These are phyloP conservation scores for Circaetus gallicus DNA, from an alignment of 2,113 vertebrate genomes.

Conservation along the genomic window DNA sequence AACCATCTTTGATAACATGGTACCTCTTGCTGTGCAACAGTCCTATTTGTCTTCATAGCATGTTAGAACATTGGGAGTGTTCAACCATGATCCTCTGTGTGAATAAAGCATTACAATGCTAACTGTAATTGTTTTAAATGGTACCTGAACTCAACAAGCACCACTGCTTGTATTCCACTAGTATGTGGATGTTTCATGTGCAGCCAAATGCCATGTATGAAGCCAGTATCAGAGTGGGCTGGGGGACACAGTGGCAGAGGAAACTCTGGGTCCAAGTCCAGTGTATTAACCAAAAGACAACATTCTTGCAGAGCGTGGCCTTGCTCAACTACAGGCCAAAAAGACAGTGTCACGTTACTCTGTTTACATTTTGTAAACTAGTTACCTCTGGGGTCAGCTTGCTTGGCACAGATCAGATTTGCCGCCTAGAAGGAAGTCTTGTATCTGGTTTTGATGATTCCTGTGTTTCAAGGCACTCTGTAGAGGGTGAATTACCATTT, in stretches of 20 bases:
- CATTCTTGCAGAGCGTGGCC: not conserved
- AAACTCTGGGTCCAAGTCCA: not conserved
- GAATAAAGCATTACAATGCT: not conserved
- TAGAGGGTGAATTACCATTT: not conserved
- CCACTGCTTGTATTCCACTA: not conserved
- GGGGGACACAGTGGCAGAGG: not conserved
- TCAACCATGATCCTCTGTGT: not conserved
- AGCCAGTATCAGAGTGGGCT: not conserved
- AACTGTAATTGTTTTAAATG: not conserved
- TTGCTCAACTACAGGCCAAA: not conserved
- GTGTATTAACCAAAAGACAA: not conserved
- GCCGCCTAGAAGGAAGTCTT: not conserved
- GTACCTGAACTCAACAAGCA: not conserved
- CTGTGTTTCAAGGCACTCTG: not conserved
- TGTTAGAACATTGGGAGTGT: not conserved
- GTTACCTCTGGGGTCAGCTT: not conserved
- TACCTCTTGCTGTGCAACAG: not conserved
- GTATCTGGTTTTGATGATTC: not conserved
- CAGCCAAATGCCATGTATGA: not conserved
- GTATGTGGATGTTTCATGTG: not conserved
- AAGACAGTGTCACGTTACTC: not conserved
- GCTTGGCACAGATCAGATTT: not conserved
- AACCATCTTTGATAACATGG: not conserved
- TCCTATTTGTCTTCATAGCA: not conserved
- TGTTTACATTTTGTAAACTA: not conserved